Evolutionary conservation across 1,140 invertebrate genomes (phyloP).

Genomic region (Plutomurus gul): DNA sequence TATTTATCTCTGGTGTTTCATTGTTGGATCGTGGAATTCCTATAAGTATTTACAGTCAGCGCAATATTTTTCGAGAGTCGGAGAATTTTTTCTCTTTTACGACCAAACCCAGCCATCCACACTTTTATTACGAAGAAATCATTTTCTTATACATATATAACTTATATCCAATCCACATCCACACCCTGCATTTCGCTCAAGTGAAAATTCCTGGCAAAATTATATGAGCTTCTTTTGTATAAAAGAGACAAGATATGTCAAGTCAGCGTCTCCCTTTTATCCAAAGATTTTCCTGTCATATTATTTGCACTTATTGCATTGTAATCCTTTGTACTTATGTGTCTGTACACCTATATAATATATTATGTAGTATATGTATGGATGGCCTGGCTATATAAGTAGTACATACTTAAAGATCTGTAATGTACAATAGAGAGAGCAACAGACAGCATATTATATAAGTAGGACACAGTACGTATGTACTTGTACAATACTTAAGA

Average conservation of each 20-base stretch:
- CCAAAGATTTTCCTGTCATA: background rate
- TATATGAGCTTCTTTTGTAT: background rate
- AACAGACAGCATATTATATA: too few relatives aligned
- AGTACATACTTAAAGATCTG: too few relatives aligned
- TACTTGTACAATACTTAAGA: too few relatives aligned
- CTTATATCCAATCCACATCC: background rate
- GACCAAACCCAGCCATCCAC: conserved; percentile 4
- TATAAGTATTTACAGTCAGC: background rate
- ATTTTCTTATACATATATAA: background rate
- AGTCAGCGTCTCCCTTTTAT: background rate
- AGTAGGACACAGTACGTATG: too few relatives aligned
- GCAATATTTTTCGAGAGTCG: background rate
- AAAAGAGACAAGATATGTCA: background rate
- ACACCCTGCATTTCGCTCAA: background rate
- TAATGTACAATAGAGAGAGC: too few relatives aligned
- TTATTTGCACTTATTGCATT: conserved; percentile 3
- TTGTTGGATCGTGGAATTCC: background rate
- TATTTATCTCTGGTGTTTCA: background rate
- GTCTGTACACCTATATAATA: too few relatives aligned
- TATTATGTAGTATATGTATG: too few relatives aligned
- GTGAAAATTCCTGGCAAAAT: background rate
- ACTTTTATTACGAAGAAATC: background rate
- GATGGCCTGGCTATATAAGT: too few relatives aligned
- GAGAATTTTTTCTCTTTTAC: background rate
- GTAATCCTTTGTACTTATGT: background rate